A percentile compares a stretch with the other conserved stretches of the same genome.
Conservation (phyloP, 2,113 vertebrate species). For the Nibea albiflora region DNA sequence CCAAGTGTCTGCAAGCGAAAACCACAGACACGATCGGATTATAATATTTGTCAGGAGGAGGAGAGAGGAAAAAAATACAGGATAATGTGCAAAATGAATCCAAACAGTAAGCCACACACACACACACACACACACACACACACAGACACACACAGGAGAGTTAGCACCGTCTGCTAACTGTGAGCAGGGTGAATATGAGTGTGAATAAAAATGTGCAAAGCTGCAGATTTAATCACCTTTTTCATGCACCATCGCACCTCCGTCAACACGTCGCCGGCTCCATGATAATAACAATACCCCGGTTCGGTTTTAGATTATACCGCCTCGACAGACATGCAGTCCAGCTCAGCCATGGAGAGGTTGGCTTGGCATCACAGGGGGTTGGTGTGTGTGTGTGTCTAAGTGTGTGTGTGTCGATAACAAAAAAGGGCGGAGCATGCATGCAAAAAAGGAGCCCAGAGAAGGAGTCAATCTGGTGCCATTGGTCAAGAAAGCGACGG, state of each 20-base stretch:
- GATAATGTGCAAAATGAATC: not conserved
- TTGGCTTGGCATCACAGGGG: slow-evolving; percentile 34
- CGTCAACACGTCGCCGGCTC: slow-evolving; percentile 17
- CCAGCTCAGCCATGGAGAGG: slow-evolving; percentile 13
- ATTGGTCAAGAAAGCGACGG: slow-evolving; percentile 58
- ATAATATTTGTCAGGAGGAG: not conserved
- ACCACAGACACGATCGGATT: not conserved
- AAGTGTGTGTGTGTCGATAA: slow-evolving; percentile 6
- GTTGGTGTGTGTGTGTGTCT: not conserved
- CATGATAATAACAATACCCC: slow-evolving; percentile 10
- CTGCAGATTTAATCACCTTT: slow-evolving; percentile 45
- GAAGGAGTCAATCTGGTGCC: not conserved
- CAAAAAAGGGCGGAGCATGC: slow-evolving; percentile 52
- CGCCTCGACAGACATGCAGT: slow-evolving; percentile 46
- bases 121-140: not conserved
- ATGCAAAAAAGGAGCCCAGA: not conserved
- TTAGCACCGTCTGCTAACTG: slow-evolving; percentile 13
- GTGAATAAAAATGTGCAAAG: not conserved
- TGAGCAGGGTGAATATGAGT: not conserved
- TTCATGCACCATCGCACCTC: slow-evolving; percentile 42
- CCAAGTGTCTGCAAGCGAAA: slow-evolving; percentile 1
- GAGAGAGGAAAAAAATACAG: not conserved
- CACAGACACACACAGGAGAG: not conserved
- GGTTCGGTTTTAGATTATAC: slow-evolving; percentile 35
- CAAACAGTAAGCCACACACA: not conserved